Conservation (phyloP, 2,888 invertebrate species). For the Holacanthella duospinosa region DNA sequence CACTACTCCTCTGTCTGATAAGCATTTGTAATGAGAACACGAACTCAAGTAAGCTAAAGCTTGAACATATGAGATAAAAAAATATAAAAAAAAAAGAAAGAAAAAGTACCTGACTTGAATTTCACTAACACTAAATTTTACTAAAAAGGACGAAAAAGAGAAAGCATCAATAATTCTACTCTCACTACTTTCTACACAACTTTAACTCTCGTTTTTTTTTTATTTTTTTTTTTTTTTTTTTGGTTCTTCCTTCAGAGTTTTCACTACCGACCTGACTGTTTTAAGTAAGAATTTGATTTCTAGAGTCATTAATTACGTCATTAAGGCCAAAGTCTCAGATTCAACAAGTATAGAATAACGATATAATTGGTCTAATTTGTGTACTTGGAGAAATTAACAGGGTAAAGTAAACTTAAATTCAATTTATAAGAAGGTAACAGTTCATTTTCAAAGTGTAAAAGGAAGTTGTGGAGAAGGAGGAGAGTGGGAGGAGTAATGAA, state of each 20-base stretch:
- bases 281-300: too few relatives aligned
- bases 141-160: neutral
- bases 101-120: neutral
- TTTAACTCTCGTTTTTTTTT: neutral
- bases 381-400: too few relatives aligned
- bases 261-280: too few relatives aligned
- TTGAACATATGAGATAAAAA: neutral
- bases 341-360: too few relatives aligned
- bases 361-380: too few relatives aligned
- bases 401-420: too few relatives aligned
- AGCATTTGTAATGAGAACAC: constrained; percentile 1
- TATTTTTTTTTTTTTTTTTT: neutral
- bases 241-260: neutral
- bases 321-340: too few relatives aligned
- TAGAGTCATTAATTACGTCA: too few relatives aligned
- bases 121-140: neutral
- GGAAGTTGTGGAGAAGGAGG: too few relatives aligned
- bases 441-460: too few relatives aligned
- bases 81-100: neutral
- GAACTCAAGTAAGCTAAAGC: neutral
- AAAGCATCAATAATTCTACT: neutral
- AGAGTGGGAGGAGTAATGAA: neutral
- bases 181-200: neutral
- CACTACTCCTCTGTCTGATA: neutral
- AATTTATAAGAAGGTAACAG: too few relatives aligned